Base-by-base conservation (phyloP, 2,113 vertebrate species). In the Hypomesus transpacificus region DNA sequence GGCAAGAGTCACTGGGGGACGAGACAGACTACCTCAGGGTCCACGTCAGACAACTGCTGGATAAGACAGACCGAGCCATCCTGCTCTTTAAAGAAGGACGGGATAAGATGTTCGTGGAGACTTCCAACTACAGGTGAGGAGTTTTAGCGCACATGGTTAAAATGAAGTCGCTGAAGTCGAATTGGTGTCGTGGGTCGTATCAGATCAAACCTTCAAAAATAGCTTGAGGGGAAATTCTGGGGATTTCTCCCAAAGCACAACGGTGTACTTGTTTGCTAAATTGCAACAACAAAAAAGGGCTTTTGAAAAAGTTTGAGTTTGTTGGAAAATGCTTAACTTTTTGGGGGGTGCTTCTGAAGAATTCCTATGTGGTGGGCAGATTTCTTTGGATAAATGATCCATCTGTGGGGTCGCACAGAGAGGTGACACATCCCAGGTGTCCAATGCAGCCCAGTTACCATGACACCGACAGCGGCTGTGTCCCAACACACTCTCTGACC, bases 81-180 rank as follows among this genome's bases (percentile, higher is more conserved):
- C 69, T 77, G 28, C 90, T 95, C 18, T 93, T 96, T 72, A 92
- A 85, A 71, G 84, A 86, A 0, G 90, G 88, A 46, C 80, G 80
- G 6, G 90, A 92, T 2, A 91, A 89, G 75, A 92, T 94, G 56
- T 94, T 92, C 83, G 91, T 90, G 16, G 93, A 94, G 68, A 86
- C 82, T 1, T 91, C 93, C 17, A 87, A 72, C 54, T 86, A 70
- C 85, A 93, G 94, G 94, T 94, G 84, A 63, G 28, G 34, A 3
- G 9, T 3, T 11, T 13, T 2, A 22, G 57, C 9, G 39, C 9
- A 13, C 39, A 13, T 46, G 4, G 9, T 11, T 46, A 46, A 9
- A 46, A 46, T 11, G 1, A 46, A 46, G 39, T 46, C 1, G 39
- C 39, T 46, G 39, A 46, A 46, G 39, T 1, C 39, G 7, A 46